These are phyloP conservation scores for Macaria liturata DNA, from an alignment of 2,888 invertebrate genomes.

Conservation along the genomic window DNA sequence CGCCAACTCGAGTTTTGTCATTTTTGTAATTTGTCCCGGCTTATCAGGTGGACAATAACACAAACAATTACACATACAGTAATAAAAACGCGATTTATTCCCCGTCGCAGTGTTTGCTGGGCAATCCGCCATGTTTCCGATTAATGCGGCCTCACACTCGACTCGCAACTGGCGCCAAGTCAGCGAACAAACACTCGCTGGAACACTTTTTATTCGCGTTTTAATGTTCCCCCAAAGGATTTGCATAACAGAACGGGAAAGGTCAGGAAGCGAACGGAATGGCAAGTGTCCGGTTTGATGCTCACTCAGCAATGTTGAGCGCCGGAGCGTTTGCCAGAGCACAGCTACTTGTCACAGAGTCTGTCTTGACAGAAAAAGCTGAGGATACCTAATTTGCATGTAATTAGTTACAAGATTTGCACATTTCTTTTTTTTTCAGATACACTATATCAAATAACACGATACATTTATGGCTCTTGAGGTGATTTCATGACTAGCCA, in stretches of 20 bases:
- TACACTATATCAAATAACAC: too few relatives aligned
- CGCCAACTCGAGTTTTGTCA: background rate
- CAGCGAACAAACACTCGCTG: conserved; percentile 80
- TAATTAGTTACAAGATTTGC: too few relatives aligned
- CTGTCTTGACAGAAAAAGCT: too few relatives aligned
- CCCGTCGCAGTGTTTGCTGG: conserved; percentile 23
- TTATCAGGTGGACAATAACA: conserved; percentile 24
- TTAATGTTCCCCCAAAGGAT: conserved; percentile 75
- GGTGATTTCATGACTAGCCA: too few relatives aligned
- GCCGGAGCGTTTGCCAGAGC: conserved; percentile 42
- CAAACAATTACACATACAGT: conserved; percentile 25
- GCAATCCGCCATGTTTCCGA: conserved; percentile 47
- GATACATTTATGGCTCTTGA: too few relatives aligned
- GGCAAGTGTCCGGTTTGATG: conserved; percentile 79
- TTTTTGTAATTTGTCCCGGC: conserved; percentile 14
- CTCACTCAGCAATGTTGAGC: conserved; percentile 70
- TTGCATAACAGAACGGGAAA: conserved; percentile 82
- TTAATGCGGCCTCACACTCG: conserved; percentile 77
- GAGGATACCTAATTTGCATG: too few relatives aligned
- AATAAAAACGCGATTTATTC: conserved; percentile 26
- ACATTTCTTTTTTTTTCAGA: too few relatives aligned
- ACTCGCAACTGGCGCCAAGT: conserved; percentile 67
- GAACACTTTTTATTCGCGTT: conserved; percentile 80
- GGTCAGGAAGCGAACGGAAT: conserved; percentile 81
- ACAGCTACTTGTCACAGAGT: conserved; percentile 13